phyloP scores from a whole-genome alignment of 2,888 invertebrate species.

The Ennomos fuscantarius region DNA sequence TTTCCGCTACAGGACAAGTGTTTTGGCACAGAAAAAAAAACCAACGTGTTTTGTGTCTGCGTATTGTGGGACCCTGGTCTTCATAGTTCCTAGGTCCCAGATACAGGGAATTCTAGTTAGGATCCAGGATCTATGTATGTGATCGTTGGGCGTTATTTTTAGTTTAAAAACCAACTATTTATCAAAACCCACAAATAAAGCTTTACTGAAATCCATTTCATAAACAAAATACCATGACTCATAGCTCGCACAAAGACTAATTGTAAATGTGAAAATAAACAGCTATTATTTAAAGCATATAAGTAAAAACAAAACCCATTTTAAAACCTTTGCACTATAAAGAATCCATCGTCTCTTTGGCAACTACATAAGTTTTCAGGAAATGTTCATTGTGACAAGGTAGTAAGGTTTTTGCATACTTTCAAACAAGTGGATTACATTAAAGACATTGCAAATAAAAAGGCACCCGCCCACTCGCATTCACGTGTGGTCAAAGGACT shows the following conservation, averaged over 20 bases:
- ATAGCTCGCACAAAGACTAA: constrained; percentile 39
- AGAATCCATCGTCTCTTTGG: neutral
- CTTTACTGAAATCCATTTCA: constrained; percentile 7
- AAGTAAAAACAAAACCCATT: neutral
- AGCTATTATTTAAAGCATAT: neutral
- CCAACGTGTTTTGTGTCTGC: too few relatives aligned
- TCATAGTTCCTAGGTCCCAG: too few relatives aligned
- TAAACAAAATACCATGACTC: constrained; percentile 18
- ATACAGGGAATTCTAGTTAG: too few relatives aligned
- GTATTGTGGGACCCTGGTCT: too few relatives aligned
- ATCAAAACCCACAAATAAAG: constrained; percentile 1
- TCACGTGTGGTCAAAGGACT: constrained; percentile 57
- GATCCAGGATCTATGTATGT: too few relatives aligned
- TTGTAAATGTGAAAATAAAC: constrained; percentile 40
- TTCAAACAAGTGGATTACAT: constrained; percentile 31
- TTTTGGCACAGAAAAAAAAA: too few relatives aligned
- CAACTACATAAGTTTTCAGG: neutral
- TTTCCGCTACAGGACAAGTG: too few relatives aligned
- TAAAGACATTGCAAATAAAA: constrained; percentile 54
- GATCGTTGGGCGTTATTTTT: too few relatives aligned
- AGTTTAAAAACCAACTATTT: too few relatives aligned
- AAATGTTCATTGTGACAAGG: constrained; percentile 6
- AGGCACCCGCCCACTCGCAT: constrained; percentile 54
- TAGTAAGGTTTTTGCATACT: neutral
- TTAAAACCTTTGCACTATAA: constrained; percentile 8